These are phyloP conservation scores for Pavo muticus DNA, from an alignment of 2,113 vertebrate species.

Conservation along the genomic window DNA sequence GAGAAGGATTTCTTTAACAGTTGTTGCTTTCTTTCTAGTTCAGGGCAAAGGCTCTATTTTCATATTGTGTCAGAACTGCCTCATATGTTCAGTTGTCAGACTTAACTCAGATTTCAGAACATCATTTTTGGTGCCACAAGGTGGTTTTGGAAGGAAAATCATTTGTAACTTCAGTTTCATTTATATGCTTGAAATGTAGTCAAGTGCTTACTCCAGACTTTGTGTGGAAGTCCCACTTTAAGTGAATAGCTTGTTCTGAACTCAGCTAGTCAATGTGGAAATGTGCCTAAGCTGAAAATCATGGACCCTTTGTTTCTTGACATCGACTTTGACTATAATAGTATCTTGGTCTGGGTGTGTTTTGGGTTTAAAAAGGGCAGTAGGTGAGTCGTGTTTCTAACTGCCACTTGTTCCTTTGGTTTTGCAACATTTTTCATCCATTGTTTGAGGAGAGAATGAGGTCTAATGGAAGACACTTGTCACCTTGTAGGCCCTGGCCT, in stretches of 20 bases:
- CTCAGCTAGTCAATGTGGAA: neutral
- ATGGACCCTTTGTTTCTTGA: neutral
- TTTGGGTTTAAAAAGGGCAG: neutral
- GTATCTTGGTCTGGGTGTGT: neutral
- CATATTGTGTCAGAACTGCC: neutral
- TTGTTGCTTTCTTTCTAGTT: neutral
- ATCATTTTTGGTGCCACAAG: neutral
- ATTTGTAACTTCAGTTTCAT: neutral
- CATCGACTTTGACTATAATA: fast-evolving
- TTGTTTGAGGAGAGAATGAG: neutral
- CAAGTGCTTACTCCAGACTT: neutral
- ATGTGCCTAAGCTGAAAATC: neutral
- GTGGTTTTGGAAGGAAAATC: neutral
- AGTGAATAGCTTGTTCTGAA: neutral
- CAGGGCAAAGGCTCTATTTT: neutral
- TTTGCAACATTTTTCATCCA: fast-evolving
- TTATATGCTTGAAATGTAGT: neutral
- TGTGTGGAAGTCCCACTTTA: neutral
- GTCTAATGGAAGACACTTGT: neutral
- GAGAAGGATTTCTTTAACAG: neutral
- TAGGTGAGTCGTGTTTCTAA: neutral
- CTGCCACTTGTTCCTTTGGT: neutral
- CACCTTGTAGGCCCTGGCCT: neutral
- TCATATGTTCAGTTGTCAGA: neutral
- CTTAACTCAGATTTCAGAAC: neutral